A percentile compares a stretch with the other conserved stretches of the same genome.
These are phyloP conservation scores for Aptenodytes forsteri DNA, from an alignment of 2,113 vertebrate genomes.

Conservation along the genomic window DNA sequence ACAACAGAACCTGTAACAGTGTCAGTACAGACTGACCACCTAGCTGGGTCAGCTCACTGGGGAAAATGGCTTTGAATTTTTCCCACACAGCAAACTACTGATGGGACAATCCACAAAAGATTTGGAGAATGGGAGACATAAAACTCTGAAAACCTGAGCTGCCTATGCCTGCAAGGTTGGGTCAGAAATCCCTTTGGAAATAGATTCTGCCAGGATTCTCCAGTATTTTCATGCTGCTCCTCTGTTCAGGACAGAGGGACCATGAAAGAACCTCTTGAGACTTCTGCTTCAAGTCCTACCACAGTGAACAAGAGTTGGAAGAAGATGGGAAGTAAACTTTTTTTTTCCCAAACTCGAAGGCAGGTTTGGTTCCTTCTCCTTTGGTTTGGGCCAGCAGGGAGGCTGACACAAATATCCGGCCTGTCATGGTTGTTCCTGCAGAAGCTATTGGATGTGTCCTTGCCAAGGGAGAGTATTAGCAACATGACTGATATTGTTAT, in stretches of 20 bases:
- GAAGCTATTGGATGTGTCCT: not conserved
- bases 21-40: not conserved
- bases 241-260: not conserved
- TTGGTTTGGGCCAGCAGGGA: not conserved
- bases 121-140: not conserved
- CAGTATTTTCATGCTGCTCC: not conserved
- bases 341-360: not conserved
- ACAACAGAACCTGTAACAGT: not conserved
- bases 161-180: not conserved
- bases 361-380: not conserved
- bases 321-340: not conserved
- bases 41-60: not conserved
- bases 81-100: not conserved
- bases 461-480: not conserved
- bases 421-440: not conserved
- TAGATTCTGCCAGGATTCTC: not conserved
- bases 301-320: not conserved
- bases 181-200: not conserved
- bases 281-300: not conserved
- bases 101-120: not conserved
- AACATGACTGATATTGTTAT: not conserved
- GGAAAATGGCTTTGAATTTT: not conserved
- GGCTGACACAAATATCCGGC: not conserved
- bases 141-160: not conserved
- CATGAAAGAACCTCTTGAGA: not conserved